A percentile compares a stretch with the other conserved stretches of the same genome.
Conservation (phyloP, 53 echinoderm and acorn worm species). For the Glandiceps talaboti region DNA sequence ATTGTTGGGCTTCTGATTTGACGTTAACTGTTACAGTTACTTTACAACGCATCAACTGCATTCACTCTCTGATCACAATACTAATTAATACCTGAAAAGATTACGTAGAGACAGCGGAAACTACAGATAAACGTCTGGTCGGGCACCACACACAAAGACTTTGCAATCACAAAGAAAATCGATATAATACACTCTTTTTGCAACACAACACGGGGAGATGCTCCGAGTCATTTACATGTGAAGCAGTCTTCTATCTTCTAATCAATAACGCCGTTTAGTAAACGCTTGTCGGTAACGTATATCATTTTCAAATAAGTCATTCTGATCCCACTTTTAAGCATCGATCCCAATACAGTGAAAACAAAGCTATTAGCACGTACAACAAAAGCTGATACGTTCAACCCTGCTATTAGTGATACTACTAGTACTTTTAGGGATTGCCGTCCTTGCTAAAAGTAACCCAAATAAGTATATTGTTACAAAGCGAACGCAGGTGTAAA, state of each 20-base stretch:
- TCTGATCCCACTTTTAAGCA: not conserved
- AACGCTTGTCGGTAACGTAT: not conserved
- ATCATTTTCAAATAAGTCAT: not conserved
- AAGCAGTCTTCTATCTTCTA: not conserved
- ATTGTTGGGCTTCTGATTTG: too few relatives aligned
- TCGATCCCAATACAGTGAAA: not conserved
- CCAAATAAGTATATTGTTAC: not conserved
- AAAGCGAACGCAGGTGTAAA: not conserved
- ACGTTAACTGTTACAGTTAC: too few relatives aligned
- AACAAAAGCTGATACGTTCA: not conserved
- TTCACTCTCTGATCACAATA: not conserved
- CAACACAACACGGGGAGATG: not conserved
- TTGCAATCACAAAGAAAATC: not conserved
- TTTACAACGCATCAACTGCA: too few relatives aligned
- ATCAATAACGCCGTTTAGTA: not conserved
- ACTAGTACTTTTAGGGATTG: not conserved
- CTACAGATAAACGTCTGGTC: not conserved
- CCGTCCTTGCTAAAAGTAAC: not conserved
- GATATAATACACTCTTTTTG: not conserved
- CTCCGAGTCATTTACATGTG: not conserved
- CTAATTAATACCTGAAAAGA: not conserved
- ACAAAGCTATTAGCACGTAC: not conserved
- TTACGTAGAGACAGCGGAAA: not conserved
- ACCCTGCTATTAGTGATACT: not conserved
- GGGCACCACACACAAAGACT: not conserved